Percentiles rank a stretch among this genome's conserved stretches.
These are phyloP conservation scores for Lithobates sylvaticus DNA, from an alignment of 2,797 vertebrate genomes.

Conservation along the genomic window DNA sequence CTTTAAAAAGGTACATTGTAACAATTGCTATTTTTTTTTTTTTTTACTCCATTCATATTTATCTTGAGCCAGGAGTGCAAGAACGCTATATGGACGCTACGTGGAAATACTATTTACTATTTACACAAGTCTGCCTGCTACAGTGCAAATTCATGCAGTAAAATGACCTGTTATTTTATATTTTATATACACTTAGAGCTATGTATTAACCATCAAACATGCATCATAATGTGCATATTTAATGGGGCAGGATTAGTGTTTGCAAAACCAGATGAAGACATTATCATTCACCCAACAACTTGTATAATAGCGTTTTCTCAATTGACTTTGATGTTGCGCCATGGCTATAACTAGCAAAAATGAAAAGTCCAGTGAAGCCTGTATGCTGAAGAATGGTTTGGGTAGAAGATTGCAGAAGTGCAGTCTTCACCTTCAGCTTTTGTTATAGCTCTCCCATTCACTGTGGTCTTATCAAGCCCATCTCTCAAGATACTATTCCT, in stretches of 20 bases:
- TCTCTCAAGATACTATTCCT: not conserved
- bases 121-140: not conserved
- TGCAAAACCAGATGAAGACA: not conserved
- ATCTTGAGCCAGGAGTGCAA: not conserved
- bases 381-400: too few species aligned
- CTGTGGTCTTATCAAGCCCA: too few species aligned
- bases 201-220: not conserved
- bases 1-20: not conserved
- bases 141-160: constrained; percentile 2
- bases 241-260: not conserved
- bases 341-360: not conserved
- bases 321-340: not conserved
- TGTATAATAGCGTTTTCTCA: not conserved
- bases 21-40: too few species aligned
- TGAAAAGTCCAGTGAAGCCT: too few species aligned
- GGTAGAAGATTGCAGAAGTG: too few species aligned
- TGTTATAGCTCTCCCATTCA: too few species aligned
- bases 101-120: not conserved
- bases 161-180: not conserved
- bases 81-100: not conserved
- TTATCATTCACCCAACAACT: not conserved
- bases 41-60: not conserved
- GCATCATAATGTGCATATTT: not conserved
- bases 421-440: too few species aligned
- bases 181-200: not conserved